Evolutionary conservation across 2,888 invertebrate species (phyloP), one percentile per base, ranked within the genome.

Genomic region (Tromatobia lineatoria): DNA sequence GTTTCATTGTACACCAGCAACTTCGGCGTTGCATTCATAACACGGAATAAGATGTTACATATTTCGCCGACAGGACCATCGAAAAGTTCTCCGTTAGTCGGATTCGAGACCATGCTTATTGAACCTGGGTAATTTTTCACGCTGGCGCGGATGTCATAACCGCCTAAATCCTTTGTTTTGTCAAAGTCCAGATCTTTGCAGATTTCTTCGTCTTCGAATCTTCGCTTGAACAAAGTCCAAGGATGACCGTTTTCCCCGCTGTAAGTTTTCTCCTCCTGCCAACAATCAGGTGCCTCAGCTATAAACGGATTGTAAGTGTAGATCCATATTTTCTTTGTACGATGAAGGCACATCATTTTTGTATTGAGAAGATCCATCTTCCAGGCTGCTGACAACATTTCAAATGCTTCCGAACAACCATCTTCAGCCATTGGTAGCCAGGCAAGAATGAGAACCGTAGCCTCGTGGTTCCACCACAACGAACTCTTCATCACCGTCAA

Each of bases 241-340:
- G 38, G 66, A 66, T 73, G 79, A 6, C 70, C 10, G 0, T 64
- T 10, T 11, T 18, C 13, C 6, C 42, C 75, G 1, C 50, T 20
- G n/a, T 75, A 54, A 13, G 15, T 59, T 1, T 79, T 13, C 11
- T 38, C 47, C 20, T 77, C 54, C 75, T 67, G 29, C 89, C 88
- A 89, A n/a, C 64, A 10, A 2, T 47, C 29, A 3, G 86, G 79
- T 6, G 86, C 80, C 1, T 23, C 15, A 2, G 61, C 54, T 0
- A 77, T 83, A 71, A 77, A 88, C 2, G 87, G 89, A 70, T 88
- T 87, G 74, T 77, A 88, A 1, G 82, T 83, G 74, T 88, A 89
- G 18, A 86, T 71, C 23, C 71, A 64, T 15, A 52, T 20, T 4
- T 25, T 73, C 8, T 79, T 52, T 2, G 10, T 52, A 3, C 64